Conservation (phyloP, 1,140 invertebrate species). For the Hylaeus anthracinus region DNA sequence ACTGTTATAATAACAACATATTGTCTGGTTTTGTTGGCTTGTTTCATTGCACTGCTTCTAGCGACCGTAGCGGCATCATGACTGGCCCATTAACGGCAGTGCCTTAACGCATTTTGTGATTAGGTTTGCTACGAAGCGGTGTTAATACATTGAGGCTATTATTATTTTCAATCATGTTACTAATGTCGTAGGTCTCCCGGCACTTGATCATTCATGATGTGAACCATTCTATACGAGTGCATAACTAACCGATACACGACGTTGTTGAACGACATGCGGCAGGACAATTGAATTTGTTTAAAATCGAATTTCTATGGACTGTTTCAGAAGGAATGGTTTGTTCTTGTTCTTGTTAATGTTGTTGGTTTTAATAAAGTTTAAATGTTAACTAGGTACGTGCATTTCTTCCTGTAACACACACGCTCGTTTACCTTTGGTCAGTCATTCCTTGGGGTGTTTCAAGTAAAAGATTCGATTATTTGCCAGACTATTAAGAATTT, state of each 20-base stretch:
- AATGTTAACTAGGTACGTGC: slow-evolving; percentile 43
- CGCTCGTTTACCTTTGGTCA: background rate
- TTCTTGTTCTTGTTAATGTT: slow-evolving; percentile 64
- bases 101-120: slow-evolving; percentile 36
- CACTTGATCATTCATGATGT: slow-evolving; percentile 52
- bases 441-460: background rate
- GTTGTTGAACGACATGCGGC: slow-evolving; percentile 46
- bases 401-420: background rate
- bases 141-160: slow-evolving; percentile 35
- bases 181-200: slow-evolving; percentile 64
- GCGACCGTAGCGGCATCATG: slow-evolving; percentile 51
- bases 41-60: slow-evolving; percentile 65
- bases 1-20: slow-evolving; percentile 51
- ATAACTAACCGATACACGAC: slow-evolving; percentile 48
- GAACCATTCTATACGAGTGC: slow-evolving; percentile 35
- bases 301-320: slow-evolving; percentile 44
- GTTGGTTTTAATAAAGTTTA: slow-evolving; percentile 70
- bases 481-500: background rate
- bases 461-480: background rate
- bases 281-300: slow-evolving; percentile 47
- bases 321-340: slow-evolving; percentile 53
- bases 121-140: slow-evolving; percentile 25
- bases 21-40: slow-evolving; percentile 60
- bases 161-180: slow-evolving; percentile 58
- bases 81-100: slow-evolving; percentile 32